Percentiles rank a stretch among this genome's conserved stretches.
Evolutionary conservation across 2,888 invertebrate species (phyloP).

Genomic region (Julus scandinavius): DNA sequence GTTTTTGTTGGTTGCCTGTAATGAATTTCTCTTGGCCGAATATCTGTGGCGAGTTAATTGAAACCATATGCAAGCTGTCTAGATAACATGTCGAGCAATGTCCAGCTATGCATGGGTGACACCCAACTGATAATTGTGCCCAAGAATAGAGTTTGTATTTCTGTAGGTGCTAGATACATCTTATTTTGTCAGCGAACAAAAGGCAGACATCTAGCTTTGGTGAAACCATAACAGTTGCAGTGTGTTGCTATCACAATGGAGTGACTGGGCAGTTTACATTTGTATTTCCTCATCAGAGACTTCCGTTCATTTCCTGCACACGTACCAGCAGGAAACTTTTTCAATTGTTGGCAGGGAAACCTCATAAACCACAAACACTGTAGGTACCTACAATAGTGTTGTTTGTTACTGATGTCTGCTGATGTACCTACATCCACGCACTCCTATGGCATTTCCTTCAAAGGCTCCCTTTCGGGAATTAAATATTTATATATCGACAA

Average conservation of each 20-base stretch:
- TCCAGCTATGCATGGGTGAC: background rate
- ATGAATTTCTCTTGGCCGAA: background rate
- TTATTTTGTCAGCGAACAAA: background rate
- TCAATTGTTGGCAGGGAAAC: conserved; percentile 41
- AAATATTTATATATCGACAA: conserved; percentile 40
- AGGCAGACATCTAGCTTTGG: background rate
- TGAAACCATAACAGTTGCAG: background rate
- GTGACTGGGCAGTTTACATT: conserved; percentile 36
- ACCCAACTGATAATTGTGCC: background rate
- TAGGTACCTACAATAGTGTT: conserved; percentile 26
- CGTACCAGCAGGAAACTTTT: conserved; percentile 43
- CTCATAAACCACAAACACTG: conserved; percentile 43
- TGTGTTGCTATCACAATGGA: background rate
- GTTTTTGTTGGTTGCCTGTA: background rate
- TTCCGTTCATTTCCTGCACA: conserved; percentile 36
- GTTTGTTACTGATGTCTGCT: background rate
- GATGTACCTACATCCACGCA: background rate
- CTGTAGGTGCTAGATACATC: background rate
- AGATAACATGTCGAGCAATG: background rate
- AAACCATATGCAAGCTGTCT: background rate
- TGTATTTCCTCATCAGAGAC: conserved; percentile 43
- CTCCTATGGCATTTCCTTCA: background rate
- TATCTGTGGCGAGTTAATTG: background rate
- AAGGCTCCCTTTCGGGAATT: background rate
- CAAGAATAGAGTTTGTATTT: background rate